These are phyloP conservation scores for Nyctibius grandis DNA, from an alignment of 2,797 vertebrate species.

Conservation along the genomic window DNA sequence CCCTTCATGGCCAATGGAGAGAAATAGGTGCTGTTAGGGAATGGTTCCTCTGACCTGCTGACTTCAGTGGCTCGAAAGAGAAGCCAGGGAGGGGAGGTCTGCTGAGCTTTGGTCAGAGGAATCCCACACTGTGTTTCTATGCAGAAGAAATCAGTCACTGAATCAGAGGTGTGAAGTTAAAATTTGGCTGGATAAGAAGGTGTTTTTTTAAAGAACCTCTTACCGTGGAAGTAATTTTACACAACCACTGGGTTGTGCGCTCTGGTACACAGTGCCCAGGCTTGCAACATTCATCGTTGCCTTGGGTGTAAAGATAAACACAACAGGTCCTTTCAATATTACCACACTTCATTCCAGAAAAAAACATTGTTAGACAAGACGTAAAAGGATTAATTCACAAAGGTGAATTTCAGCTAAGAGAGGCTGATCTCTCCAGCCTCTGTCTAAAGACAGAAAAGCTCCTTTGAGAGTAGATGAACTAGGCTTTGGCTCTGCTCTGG, in stretches of 20 bases:
- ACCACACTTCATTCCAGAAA: background rate
- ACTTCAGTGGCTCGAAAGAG: background rate
- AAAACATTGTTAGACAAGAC: background rate
- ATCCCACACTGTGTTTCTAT: background rate
- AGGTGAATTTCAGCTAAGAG: background rate
- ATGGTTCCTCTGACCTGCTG: background rate
- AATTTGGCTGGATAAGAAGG: background rate
- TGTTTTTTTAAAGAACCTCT: background rate
- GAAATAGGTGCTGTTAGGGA: background rate
- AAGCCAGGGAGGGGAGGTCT: background rate
- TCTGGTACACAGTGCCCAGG: background rate
- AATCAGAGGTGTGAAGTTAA: background rate
- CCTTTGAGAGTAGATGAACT: background rate
- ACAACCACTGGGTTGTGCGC: background rate
- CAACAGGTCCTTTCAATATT: background rate
- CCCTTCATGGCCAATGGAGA: background rate
- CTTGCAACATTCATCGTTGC: background rate
- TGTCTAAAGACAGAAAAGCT: background rate
- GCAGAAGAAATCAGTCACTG: background rate
- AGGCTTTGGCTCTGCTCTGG: background rate
- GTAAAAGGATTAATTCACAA: background rate
- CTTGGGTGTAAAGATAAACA: background rate
- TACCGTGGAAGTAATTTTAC: background rate
- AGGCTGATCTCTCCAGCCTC: background rate
- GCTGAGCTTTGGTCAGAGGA: background rate